Evolutionary conservation across 2,888 invertebrate genomes (phyloP), one percentile per base, ranked within the genome.

Genomic region (Odontothrips loti): DNA sequence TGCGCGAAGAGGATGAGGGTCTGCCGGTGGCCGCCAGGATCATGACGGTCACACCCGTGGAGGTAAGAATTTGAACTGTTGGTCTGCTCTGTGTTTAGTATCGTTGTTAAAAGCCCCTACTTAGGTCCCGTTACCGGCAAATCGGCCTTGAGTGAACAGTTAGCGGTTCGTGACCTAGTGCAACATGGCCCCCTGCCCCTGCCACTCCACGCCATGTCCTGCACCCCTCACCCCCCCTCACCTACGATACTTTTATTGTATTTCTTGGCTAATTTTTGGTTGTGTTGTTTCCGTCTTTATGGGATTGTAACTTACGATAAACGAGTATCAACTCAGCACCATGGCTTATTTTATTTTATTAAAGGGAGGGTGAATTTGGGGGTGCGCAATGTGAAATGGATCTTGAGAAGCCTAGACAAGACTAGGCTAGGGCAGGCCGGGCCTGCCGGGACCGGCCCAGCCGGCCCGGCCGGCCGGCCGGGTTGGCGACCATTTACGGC

Each of bases 161-260:
- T 75, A 12, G 68, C 1, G 4, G 68, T 75, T 75, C 68, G 68
- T 75, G 68, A 75, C 68, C 68, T 75, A 75, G 68, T 27, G 68
- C 68, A 75, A 75, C 68, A 75, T 75, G 68, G 68, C 68, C 27
- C 27, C 68, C 23, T n/a, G n/a, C n/a, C 58, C 17, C 34, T 43
- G 34, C 34, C 34, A 4, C 34, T 43, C 34, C 34, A 43, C 34
- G 34, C 34, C 68, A 75, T 75, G 68, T 75, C 68, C 68, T 58
- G 17, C 58, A 15, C 20, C 20, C 58, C 6, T 27, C 27, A 23
- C 27, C 68, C 68, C 68, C 68, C 58, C 17, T 17, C 11, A 4
- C 58, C 20, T 15, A 43, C 34, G 34, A 43, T 43, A 43, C 6
- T 6, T 43, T 43, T 43, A 43, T 43, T 43, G 2, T 43, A 43